Conservation (phyloP, 2,113 vertebrate genomes). For the Mesitornis unicolor region DNA sequence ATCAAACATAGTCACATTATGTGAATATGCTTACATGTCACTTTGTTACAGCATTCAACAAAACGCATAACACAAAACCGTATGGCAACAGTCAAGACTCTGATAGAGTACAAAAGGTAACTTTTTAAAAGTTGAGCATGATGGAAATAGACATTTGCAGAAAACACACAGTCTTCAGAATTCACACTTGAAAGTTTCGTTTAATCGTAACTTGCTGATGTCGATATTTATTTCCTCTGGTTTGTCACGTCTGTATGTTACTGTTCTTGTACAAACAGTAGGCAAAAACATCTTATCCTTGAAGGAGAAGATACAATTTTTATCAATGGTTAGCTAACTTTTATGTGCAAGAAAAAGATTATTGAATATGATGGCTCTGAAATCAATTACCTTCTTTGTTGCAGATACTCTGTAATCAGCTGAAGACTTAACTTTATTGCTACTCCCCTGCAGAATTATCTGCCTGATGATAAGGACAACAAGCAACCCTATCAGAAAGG, state of each 20-base stretch:
- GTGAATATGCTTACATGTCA: slow-evolving; percentile 55
- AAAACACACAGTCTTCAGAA: slow-evolving; percentile 67
- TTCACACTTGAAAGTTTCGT: slow-evolving; percentile 82
- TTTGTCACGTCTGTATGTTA: slow-evolving; percentile 89
- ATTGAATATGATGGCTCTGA: slow-evolving; percentile 13
- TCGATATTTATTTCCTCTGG: slow-evolving; percentile 90
- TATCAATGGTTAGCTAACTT: slow-evolving; percentile 35
- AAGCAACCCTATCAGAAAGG: slow-evolving; percentile 89
- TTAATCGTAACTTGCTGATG: slow-evolving; percentile 84
- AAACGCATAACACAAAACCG: background rate
- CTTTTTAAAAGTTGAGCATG: slow-evolving; percentile 9
- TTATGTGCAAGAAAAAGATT: slow-evolving; percentile 1
- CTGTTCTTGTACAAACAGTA: slow-evolving; percentile 88
- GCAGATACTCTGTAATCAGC: slow-evolving; percentile 77
- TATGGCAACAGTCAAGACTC: slow-evolving; percentile 53
- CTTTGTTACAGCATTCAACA: slow-evolving; percentile 55
- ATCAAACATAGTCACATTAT: slow-evolving; percentile 57
- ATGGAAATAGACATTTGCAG: slow-evolving; percentile 44
- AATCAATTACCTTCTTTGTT: slow-evolving; percentile 83
- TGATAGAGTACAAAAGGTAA: background rate
- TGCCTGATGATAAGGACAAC: slow-evolving; percentile 86
- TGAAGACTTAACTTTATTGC: slow-evolving; percentile 73
- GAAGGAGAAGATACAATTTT: slow-evolving; percentile 67
- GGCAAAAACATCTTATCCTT: slow-evolving; percentile 85
- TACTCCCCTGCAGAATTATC: slow-evolving; percentile 79